Conservation (phyloP, 2,888 invertebrate genomes). For the Fabriciana adippe region DNA sequence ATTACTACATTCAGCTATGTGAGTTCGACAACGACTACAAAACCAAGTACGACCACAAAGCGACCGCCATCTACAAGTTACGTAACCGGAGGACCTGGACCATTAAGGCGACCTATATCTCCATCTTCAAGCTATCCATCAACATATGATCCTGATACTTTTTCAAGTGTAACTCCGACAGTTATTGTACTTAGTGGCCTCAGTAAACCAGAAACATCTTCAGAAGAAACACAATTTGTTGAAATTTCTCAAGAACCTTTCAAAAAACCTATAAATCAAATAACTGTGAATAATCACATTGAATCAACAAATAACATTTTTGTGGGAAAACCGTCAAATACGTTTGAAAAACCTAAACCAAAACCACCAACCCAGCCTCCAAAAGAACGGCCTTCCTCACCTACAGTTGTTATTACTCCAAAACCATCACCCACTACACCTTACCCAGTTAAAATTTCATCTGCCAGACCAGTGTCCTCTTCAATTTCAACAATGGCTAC, state of each 20-base stretch:
- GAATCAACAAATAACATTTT: conserved; percentile 81
- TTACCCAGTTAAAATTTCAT: conserved; percentile 53
- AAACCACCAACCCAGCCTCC: conserved; percentile 52
- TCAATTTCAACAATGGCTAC: conserved; percentile 46
- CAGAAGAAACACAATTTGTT: conserved; percentile 67
- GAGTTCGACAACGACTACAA: conserved; percentile 63
- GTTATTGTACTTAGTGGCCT: conserved; percentile 70
- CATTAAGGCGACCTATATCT: conserved; percentile 75
- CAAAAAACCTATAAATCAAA: conserved; percentile 74
- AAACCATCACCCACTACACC: conserved; percentile 82
- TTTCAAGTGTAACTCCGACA: conserved; percentile 76
- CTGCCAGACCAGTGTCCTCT: conserved; percentile 50
- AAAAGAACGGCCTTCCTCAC: conserved; percentile 80
- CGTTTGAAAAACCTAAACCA: conserved; percentile 68
- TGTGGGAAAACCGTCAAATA: conserved; percentile 62
- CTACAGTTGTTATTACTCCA: conserved; percentile 86
- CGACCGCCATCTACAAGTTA: conserved; percentile 75
- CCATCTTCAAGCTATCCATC: conserved; percentile 52
- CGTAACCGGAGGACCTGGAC: conserved; percentile 67
- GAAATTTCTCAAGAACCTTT: conserved; percentile 79
- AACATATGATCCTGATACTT: conserved; percentile 66
- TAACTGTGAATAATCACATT: conserved; percentile 84
- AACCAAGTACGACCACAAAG: conserved; percentile 61
- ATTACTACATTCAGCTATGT: conserved; percentile 71
- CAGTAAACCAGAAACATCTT: conserved; percentile 55